Evolutionary conservation across 2,888 invertebrate species (phyloP).

Genomic region (Nemotelus pantherinus): DNA sequence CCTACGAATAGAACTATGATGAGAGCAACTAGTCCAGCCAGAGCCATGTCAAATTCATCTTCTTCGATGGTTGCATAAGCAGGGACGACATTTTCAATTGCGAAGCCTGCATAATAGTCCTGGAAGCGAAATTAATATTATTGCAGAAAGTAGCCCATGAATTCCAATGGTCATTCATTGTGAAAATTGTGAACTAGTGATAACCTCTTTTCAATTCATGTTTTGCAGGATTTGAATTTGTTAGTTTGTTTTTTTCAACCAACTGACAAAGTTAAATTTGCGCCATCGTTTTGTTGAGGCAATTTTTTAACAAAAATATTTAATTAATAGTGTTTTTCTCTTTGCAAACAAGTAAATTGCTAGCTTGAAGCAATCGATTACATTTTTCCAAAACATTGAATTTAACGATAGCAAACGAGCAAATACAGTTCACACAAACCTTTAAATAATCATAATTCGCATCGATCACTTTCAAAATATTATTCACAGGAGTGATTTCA

Average conservation of each 20-base stretch:
- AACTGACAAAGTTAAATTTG: no score
- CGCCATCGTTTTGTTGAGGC: no score
- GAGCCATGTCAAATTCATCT: conserved; percentile 85
- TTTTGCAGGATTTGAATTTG: no score
- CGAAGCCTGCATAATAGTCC: conserved; percentile 75
- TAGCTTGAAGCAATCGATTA: neutral
- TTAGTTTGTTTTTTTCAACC: no score
- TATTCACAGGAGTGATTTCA: conserved; percentile 80
- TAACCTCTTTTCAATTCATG: neutral
- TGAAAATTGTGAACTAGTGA: neutral
- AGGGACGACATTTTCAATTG: conserved; percentile 79
- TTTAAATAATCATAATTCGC: conserved; percentile 86
- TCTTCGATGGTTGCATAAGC: conserved; percentile 73
- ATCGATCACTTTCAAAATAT: conserved; percentile 83
- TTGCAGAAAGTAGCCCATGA: neutral
- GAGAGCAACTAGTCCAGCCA: conserved; percentile 86
- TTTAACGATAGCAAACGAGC: neutral
- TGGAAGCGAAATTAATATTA: conserved; percentile 55
- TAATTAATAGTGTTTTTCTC: no score
- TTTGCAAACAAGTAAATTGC: no score
- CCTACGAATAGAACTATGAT: conserved; percentile 87
- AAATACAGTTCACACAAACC: conserved; percentile 58
- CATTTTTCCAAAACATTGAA: neutral
- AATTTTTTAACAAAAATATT: no score
- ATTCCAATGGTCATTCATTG: neutral